These are phyloP conservation scores for Acrocephalus arundinaceus DNA, from an alignment of 2,113 vertebrate species.

Conservation along the genomic window DNA sequence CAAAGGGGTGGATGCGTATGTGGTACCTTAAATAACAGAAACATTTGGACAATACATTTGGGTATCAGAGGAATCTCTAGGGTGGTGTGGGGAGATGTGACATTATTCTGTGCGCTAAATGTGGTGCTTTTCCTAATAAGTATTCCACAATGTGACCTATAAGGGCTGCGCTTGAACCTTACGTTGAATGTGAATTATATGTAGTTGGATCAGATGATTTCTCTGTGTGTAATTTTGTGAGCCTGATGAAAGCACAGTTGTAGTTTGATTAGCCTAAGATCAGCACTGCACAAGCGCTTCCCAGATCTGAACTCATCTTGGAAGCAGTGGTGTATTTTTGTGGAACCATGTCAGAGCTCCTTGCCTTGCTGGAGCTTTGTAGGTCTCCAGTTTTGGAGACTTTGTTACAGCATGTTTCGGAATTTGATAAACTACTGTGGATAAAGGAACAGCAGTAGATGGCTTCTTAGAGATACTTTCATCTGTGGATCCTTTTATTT, in stretches of 20 bases:
- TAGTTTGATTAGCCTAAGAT: background rate
- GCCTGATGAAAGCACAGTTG: background rate
- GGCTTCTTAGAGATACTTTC: background rate
- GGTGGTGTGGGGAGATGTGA: background rate
- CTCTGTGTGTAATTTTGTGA: background rate
- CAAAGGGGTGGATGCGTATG: background rate
- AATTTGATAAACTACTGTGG: background rate
- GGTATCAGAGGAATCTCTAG: background rate
- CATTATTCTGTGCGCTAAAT: background rate
- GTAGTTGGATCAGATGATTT: background rate
- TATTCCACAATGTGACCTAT: background rate
- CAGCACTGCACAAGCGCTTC: background rate
- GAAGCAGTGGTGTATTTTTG: background rate
- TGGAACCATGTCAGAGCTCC: accelerated
- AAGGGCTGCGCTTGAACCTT: background rate
- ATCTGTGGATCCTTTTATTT: background rate
- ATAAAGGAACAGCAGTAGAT: background rate
- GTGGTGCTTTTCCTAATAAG: background rate
- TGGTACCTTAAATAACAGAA: background rate
- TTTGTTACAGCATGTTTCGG: background rate
- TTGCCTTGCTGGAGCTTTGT: background rate
- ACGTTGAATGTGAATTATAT: background rate
- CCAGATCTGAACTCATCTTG: background rate
- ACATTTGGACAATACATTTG: background rate
- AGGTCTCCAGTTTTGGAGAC: background rate